These are phyloP conservation scores for Oreamnos americanus DNA, from an alignment of 2,113 vertebrate species.

Conservation along the genomic window DNA sequence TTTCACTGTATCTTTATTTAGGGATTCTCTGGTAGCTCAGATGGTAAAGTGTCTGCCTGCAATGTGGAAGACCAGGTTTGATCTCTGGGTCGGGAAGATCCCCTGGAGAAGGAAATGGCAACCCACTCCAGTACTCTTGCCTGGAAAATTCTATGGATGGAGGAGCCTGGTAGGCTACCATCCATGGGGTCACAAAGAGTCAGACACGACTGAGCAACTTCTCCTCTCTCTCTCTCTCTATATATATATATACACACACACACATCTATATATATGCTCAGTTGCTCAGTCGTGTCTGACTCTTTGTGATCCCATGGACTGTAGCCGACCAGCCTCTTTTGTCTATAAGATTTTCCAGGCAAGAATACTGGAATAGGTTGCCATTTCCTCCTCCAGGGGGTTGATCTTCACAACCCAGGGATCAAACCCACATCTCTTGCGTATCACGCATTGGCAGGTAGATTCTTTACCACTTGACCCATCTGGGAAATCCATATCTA, in stretches of 20 bases:
- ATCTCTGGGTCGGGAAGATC: no score
- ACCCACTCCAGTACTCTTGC: no score
- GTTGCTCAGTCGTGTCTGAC: background rate
- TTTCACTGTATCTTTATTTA: no score
- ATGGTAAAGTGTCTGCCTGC: no score
- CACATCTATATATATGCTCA: background rate
- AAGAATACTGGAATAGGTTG: background rate
- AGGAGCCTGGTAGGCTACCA: no score
- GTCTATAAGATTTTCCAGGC: background rate
- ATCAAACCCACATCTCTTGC: background rate
- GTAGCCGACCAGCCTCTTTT: background rate
- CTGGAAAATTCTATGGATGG: no score
- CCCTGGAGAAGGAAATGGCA: no score
- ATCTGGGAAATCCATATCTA: background rate
- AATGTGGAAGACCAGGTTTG: no score
- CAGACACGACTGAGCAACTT: no score
- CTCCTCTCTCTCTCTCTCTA: no score
- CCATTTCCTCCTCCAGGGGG: background rate
- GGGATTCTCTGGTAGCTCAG: no score
- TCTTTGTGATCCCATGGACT: background rate
- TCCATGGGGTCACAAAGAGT: no score
- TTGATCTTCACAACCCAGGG: background rate
- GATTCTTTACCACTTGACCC: background rate
- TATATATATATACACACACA: rapidly evolving
- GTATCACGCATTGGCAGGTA: background rate